Conservation (phyloP, 2,113 vertebrate genomes). For the Myxocyprinus asiaticus region DNA sequence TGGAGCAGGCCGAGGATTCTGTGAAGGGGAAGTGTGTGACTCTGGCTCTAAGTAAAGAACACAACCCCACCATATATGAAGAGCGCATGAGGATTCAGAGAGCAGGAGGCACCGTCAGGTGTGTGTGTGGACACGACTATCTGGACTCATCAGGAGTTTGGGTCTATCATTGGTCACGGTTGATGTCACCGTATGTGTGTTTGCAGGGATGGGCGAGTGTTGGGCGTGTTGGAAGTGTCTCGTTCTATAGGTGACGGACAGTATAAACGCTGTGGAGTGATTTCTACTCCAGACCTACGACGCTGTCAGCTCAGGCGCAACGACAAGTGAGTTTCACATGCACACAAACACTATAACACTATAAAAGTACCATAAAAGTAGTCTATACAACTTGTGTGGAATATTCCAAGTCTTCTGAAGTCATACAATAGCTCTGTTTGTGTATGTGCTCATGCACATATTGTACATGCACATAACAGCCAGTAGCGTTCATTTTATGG, state of each 20-base stretch:
- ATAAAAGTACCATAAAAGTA: too few species aligned
- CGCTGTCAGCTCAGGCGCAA: slow-evolving; percentile 85
- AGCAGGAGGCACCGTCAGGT: slow-evolving; percentile 95
- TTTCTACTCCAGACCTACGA: slow-evolving; percentile 88
- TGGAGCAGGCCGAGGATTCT: slow-evolving; percentile 72
- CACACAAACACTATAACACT: too few species aligned
- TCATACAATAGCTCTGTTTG: too few species aligned
- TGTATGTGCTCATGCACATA: too few species aligned
- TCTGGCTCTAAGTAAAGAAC: slow-evolving; percentile 91
- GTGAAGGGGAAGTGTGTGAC: slow-evolving; percentile 76
- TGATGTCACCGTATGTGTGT: slow-evolving; percentile 34
- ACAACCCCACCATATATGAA: slow-evolving; percentile 94
- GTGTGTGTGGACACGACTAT: neutral
- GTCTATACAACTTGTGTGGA: too few species aligned
- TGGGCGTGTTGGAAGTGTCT: slow-evolving; percentile 94
- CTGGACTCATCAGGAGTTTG: neutral
- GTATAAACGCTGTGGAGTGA: slow-evolving; percentile 94
- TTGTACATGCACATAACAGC: too few species aligned
- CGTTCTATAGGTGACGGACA: slow-evolving; percentile 96
- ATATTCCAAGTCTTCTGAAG: too few species aligned
- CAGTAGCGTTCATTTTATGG: too few species aligned
- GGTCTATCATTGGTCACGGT: neutral
- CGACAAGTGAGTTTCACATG: slow-evolving; percentile 78
- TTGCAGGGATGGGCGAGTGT: slow-evolving; percentile 86
- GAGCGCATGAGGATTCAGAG: slow-evolving; percentile 96